These are phyloP conservation scores for Apamea crenata DNA, from an alignment of 2,888 invertebrate genomes.

Conservation along the genomic window DNA sequence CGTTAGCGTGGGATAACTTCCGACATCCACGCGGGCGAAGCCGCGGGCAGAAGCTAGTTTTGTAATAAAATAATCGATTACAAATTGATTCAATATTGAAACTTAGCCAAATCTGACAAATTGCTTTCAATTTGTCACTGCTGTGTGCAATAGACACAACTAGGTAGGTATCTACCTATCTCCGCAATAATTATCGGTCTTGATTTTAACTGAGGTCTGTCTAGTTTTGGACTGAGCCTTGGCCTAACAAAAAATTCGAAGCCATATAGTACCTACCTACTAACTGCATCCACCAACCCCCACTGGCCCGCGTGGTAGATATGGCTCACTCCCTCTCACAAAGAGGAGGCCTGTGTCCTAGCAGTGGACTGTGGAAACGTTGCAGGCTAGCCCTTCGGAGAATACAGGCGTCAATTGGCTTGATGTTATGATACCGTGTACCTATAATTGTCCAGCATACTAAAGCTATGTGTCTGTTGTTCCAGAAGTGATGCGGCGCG, in stretches of 20 bases:
- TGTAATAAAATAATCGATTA: slow-evolving; percentile 34
- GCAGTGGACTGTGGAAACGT: neutral
- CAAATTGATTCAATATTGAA: slow-evolving; percentile 28
- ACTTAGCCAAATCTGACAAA: slow-evolving; percentile 14
- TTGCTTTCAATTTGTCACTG: neutral
- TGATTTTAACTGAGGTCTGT: neutral
- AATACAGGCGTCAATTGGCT: neutral
- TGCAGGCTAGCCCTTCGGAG: neutral
- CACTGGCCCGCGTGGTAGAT: no score
- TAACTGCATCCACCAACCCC: neutral
- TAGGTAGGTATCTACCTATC: no score
- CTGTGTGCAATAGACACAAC: neutral
- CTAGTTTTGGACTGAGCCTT: neutral
- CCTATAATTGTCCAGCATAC: neutral
- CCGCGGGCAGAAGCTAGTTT: no score
- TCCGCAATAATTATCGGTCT: neutral
- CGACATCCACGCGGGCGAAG: no score
- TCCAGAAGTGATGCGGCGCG: slow-evolving; percentile 90
- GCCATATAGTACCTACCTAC: neutral
- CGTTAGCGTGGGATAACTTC: no score
- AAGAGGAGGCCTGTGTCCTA: neutral
- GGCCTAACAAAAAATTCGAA: neutral
- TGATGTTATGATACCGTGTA: neutral
- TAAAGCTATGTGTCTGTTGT: slow-evolving; percentile 70
- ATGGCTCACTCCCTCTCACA: neutral